Percentiles rank a stretch among this genome's conserved stretches.
phyloP scores from a whole-genome alignment of 2,888 invertebrate genomes.

The Cephalotes varians region DNA sequence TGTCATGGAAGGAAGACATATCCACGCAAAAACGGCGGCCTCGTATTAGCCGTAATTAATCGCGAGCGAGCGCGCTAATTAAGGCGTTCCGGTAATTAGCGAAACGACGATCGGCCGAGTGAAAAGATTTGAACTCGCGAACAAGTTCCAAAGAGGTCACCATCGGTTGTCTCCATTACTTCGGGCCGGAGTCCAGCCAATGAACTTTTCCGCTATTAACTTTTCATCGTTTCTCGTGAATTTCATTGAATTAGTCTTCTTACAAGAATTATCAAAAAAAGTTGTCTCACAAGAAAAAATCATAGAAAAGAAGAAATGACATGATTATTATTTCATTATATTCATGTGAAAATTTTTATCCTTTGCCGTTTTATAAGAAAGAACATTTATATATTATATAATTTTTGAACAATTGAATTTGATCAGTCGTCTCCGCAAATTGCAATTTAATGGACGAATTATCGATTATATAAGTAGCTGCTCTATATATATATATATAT shows the following conservation, averaged over 20 bases:
- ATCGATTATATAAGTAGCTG: neutral
- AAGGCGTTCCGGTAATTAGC: slow-evolving; percentile 54
- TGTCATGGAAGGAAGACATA: neutral
- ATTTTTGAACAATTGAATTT: neutral
- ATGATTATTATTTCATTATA: neutral
- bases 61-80: slow-evolving; percentile 31
- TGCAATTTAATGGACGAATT: neutral
- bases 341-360: neutral
- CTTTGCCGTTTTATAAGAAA: neutral
- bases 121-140: slow-evolving; percentile 48
- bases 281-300: no score
- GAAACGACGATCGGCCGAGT: slow-evolving; percentile 36
- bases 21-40: slow-evolving; percentile 4
- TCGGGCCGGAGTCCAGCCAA: neutral
- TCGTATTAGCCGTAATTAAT: slow-evolving; percentile 41
- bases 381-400: neutral
- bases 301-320: neutral
- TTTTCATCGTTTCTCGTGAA: slow-evolving; percentile 23
- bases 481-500: neutral
- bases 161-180: slow-evolving; percentile 19
- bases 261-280: no score
- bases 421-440: neutral
- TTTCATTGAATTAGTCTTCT: slow-evolving; percentile 25
- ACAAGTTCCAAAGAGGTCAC: slow-evolving; percentile 40
- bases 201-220: slow-evolving; percentile 38